Base-by-base conservation (phyloP, 2,888 invertebrate genomes). In the Drosophila mimica region DNA sequence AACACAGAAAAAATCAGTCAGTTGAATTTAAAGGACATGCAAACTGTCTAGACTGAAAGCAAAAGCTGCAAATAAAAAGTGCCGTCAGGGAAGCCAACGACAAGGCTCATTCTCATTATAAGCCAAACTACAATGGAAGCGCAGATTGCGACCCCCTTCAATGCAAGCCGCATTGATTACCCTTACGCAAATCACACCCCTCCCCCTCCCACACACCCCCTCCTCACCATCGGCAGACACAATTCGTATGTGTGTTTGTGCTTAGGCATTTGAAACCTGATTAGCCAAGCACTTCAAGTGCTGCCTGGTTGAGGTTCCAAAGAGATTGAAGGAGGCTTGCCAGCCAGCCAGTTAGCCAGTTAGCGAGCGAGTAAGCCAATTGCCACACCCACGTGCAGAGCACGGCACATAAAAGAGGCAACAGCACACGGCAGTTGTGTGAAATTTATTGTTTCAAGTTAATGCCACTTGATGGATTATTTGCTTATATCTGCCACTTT, bases 401-500 rank as follows among this genome's bases (percentile, higher is more conserved):
- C 1, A 40, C 56, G 38, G 40, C 28, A 40, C 56, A 57, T 34
- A 25, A 48, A 30, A 46, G 31, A 38, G 1, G 9, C 38, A 38
- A 56, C 20, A 52, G 33, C 31, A 31, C 49, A 49, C 71, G 62
- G 71, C 73, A 76, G 61, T 80, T 77, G 85, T 77, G 82, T 76
- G 78, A 83, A 90, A 89, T 89, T 90, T 91, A 91, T 91, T 89
- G 89, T 88, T 87, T 90, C 87, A 89, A 82, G 82, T 81, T 85
- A 90, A 90, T 89, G 80, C 91, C 91, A 90, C 91, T 91, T 91
- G 89, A 90, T 90, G 89, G 91, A 90, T 90, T 90, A 91, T 90
- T 83, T 81, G 72, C 84, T 81, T 88, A 79, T 82, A 74, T 77
- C 76, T 78, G 70, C 74, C 72, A 73, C 77, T 80, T 83, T 83